phyloP scores from a whole-genome alignment of 2,113 vertebrate genomes.

The Dromaius novaehollandiae region DNA sequence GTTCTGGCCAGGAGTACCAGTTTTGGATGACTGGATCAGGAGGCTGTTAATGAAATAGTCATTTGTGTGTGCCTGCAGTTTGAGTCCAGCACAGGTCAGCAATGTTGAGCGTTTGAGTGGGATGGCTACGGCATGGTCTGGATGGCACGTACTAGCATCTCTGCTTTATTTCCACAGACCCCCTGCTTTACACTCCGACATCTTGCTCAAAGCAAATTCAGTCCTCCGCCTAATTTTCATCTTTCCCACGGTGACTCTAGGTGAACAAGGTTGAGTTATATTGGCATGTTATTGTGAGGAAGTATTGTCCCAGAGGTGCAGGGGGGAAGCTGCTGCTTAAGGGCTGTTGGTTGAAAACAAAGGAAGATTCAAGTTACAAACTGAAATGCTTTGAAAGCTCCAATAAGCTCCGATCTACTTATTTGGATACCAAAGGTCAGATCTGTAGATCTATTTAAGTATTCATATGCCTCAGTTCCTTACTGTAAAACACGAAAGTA shows the following conservation, averaged over 20 bases:
- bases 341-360: neutral
- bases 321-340: neutral
- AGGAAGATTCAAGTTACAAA: neutral
- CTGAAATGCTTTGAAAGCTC: neutral
- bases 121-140: fast-evolving
- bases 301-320: neutral
- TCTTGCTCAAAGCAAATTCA: neutral
- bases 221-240: neutral
- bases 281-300: neutral
- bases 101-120: neutral
- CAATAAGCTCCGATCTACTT: neutral
- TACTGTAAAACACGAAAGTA: neutral
- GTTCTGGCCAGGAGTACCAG: neutral
- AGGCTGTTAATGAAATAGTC: neutral
- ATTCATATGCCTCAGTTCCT: neutral
- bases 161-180: fast-evolving
- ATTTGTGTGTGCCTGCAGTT: neutral
- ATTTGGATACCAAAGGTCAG: neutral
- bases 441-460: neutral
- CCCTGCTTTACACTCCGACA: fast-evolving
- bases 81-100: fast-evolving
- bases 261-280: neutral
- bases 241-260: neutral
- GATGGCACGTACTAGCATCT: neutral
- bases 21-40: neutral